These are phyloP conservation scores for Crotalus tigris DNA, from an alignment of 2,113 vertebrate species.

Conservation along the genomic window DNA sequence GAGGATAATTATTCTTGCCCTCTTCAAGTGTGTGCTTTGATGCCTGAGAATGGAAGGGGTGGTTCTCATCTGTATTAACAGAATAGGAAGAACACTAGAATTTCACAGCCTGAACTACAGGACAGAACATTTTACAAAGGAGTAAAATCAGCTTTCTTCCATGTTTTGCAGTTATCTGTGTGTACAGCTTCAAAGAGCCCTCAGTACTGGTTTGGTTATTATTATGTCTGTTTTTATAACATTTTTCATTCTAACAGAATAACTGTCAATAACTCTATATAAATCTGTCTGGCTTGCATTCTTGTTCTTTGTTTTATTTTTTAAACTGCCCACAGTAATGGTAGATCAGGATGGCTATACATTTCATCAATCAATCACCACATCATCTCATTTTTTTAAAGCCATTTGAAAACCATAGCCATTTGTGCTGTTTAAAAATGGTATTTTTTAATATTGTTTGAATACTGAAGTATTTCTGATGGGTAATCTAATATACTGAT, in stretches of 20 bases:
- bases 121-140: slow-evolving; percentile 22
- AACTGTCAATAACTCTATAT: slow-evolving; percentile 23
- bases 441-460: background rate
- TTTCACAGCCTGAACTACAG: background rate
- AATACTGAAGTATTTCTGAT: slow-evolving; percentile 15
- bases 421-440: background rate
- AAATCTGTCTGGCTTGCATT: background rate
- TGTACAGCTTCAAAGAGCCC: slow-evolving; percentile 8
- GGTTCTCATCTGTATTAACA: slow-evolving; percentile 24
- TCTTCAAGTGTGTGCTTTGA: slow-evolving; percentile 22
- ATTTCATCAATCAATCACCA: background rate
- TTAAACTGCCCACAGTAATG: background rate
- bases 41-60: slow-evolving; percentile 5
- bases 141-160: slow-evolving; percentile 29
- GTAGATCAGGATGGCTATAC: background rate
- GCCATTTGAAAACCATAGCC: slow-evolving; percentile 13
- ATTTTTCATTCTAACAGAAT: slow-evolving; percentile 32
- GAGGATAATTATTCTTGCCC: slow-evolving; percentile 1
- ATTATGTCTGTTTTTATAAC: slow-evolving; percentile 41
- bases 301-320: background rate
- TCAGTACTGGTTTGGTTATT: slow-evolving; percentile 16
- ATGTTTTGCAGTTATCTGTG: slow-evolving; percentile 27
- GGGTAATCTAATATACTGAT: slow-evolving; percentile 17
- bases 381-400: background rate
- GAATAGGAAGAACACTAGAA: slow-evolving; percentile 11